These are phyloP conservation scores for Whitmania pigra DNA, from an alignment of 1,140 invertebrate genomes.

Conservation along the genomic window DNA sequence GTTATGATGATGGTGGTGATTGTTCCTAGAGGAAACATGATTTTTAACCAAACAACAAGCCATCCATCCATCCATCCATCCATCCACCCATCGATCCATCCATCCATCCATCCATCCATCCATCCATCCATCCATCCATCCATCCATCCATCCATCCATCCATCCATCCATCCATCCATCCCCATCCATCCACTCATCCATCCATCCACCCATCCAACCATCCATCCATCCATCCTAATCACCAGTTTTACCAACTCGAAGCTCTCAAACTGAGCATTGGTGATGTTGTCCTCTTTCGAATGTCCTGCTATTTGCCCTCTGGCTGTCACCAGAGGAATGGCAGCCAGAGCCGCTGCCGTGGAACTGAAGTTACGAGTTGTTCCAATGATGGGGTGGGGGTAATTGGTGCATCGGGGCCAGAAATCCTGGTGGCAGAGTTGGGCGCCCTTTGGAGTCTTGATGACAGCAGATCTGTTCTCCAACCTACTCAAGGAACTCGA, in stretches of 20 bases:
- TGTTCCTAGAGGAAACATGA: too few species aligned
- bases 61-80: constrained; percentile 8
- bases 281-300: constrained; percentile 16
- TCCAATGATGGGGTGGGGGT: neutral
- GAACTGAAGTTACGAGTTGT: neutral
- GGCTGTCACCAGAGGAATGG: too few species aligned
- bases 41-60: too few species aligned
- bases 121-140: too few species aligned
- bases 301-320: too few species aligned
- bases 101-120: too few species aligned
- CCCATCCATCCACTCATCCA: neutral
- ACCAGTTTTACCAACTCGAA: constrained; percentile 23
- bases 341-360: too few species aligned
- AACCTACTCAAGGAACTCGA: constrained; percentile 8
- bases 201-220: neutral
- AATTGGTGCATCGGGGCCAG: constrained; percentile 22
- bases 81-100: too few species aligned
- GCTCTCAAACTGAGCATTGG: constrained; percentile 19
- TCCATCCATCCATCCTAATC: neutral
- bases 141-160: too few species aligned
- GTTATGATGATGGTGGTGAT: too few species aligned
- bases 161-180: too few species aligned
- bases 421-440: constrained; percentile 22
- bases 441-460: constrained; percentile 16
- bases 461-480: neutral